Base-by-base conservation (phyloP, 30 jellyfish, hydroid and myxozoan species). In the Hydractinia echinata region DNA sequence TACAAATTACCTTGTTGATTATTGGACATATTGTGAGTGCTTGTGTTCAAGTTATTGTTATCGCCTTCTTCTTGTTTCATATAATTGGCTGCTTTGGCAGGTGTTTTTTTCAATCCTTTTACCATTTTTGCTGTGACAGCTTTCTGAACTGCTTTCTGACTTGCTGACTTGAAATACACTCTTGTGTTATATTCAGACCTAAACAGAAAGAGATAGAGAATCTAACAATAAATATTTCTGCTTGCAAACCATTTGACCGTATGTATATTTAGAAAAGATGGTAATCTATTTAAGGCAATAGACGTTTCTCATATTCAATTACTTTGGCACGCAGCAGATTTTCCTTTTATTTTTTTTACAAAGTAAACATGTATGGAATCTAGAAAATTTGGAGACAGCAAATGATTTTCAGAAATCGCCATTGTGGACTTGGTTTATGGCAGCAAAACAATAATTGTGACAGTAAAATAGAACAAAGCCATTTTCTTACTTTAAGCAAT, bases 101-200 rank as follows among this genome's bases (percentile, higher is more conserved):
- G 66, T 52, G 58, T 60, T 6, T 54, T 77, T 77, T 44, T 54
- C 54, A 13, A 18, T 77, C 50, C 44, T 55, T 54, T 61, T 4
- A 13, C 13, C 39, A 74, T 48, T 64, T 64, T 64, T 64, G 19
- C 74, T n/a, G 19, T 64, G 10, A 70, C 9, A n/a, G 87, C 79
- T 67, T 72, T 82, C 44, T 68, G 87, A 20, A 67, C 90, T 58
- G 86, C 92, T 48, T 30, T 82, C 51, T 72, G 53, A 14, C 86
- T 70, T 54, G 86, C 81, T 64, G 95, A 85, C 54, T 81, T 85
- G 81, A 91, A 80, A 72, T 82, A 91, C 61, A 91, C 72, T 44
- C 95, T 73, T 50, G 96, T 81, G 76, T 83, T 83, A 84, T 91
- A 91, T 76, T 91, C 96, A 16, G 95, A 55, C 55, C 95, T 84